Conservation (phyloP, 2,797 vertebrate species). For the Oceanodroma leucorhoa region DNA sequence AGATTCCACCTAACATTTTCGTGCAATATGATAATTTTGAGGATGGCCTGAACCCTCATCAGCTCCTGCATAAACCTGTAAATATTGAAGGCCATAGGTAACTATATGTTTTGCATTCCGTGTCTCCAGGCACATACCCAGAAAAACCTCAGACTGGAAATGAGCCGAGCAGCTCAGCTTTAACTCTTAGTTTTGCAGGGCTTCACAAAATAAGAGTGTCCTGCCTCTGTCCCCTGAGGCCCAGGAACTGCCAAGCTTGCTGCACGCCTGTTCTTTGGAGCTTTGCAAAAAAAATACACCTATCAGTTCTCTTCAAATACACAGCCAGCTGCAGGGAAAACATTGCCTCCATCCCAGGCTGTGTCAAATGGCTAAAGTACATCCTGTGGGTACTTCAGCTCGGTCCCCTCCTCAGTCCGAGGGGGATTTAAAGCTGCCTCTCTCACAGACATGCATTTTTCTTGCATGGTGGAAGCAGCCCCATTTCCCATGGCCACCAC, state of each 20-base stretch:
- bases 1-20: background rate
- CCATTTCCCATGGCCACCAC: too few relatives aligned
- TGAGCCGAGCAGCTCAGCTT: background rate
- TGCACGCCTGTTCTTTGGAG: accelerated
- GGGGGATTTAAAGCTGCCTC: background rate
- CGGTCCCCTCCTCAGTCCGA: accelerated
- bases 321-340: background rate
- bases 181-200: background rate
- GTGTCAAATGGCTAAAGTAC: background rate
- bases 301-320: background rate
- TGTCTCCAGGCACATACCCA: background rate
- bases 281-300: background rate
- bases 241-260: background rate
- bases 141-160: background rate
- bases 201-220: background rate
- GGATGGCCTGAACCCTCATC: background rate
- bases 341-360: background rate
- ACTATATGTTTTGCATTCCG: background rate
- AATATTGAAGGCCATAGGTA: background rate
- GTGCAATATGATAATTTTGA: background rate
- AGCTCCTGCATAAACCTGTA: background rate
- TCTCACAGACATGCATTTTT: background rate
- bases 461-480: background rate
- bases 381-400: accelerated
- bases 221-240: background rate